Percentiles rank a stretch among this genome's conserved stretches.
phyloP scores from a whole-genome alignment of 2,797 vertebrate genomes.

The Pseudochirops cupreus region DNA sequence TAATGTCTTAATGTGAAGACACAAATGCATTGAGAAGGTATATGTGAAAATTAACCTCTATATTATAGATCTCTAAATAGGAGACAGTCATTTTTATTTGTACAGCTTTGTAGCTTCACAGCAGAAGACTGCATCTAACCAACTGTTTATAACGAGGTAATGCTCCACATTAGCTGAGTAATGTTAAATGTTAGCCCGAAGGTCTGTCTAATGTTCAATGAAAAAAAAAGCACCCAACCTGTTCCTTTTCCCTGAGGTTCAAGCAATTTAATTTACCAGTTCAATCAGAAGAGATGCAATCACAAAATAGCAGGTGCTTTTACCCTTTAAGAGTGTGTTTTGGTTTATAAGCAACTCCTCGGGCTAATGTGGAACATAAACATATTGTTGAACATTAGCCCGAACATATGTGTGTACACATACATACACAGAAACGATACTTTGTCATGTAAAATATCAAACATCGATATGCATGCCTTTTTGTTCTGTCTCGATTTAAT shows the following conservation, averaged over 20 bases:
- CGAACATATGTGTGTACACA: constrained; percentile 27
- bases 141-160: constrained; percentile 26
- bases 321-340: neutral
- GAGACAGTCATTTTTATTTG: constrained; percentile 19
- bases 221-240: neutral
- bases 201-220: constrained; percentile 1
- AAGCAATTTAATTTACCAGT: constrained; percentile 42
- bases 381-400: neutral
- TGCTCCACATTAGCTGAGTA: neutral
- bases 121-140: neutral
- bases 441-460: constrained; percentile 24
- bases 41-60: constrained; percentile 23
- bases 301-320: constrained; percentile 14
- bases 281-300: constrained; percentile 40
- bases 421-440: neutral
- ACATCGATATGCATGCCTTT: neutral
- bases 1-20: neutral
- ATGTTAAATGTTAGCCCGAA: neutral
- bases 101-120: neutral
- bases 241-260: neutral
- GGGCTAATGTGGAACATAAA: neutral
- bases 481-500: constrained; percentile 1
- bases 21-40: neutral
- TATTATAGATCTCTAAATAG: neutral
- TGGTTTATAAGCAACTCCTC: constrained; percentile 16